These are phyloP conservation scores for Gryllus longicercus DNA, from an alignment of 2,888 invertebrate species.

Conservation along the genomic window DNA sequence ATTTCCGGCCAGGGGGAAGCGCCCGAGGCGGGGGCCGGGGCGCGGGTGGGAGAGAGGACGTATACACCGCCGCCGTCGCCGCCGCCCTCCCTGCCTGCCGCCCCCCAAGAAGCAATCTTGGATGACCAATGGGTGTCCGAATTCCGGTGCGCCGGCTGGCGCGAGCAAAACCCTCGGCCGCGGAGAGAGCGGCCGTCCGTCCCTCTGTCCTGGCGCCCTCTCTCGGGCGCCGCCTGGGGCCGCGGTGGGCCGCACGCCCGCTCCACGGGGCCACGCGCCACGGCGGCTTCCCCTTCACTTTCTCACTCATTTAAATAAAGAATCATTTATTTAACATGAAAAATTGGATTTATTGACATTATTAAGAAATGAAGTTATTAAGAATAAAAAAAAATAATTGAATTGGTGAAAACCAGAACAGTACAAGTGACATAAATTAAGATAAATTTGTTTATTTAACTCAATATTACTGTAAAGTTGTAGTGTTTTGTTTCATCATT, in stretches of 20 bases:
- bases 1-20: constrained; percentile 33
- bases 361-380: too few relatives aligned
- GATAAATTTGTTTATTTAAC: too few relatives aligned
- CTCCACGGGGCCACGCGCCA: background rate
- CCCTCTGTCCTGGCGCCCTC: constrained; percentile 11
- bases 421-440: too few relatives aligned
- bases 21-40: constrained; percentile 21
- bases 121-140: constrained; percentile 36
- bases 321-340: too few relatives aligned
- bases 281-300: too few relatives aligned
- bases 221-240: background rate
- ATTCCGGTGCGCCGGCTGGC: constrained; percentile 30
- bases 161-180: constrained; percentile 19
- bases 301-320: too few relatives aligned
- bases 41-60: constrained; percentile 22
- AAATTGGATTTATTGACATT: too few relatives aligned
- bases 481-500: too few relatives aligned
- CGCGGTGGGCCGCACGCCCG: background rate
- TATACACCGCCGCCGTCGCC: background rate
- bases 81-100: background rate
- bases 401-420: too few relatives aligned
- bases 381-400: too few relatives aligned
- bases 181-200: constrained; percentile 22
- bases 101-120: constrained; percentile 35
- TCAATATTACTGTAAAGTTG: too few relatives aligned